Evolutionary conservation across 2,888 invertebrate genomes (phyloP), one percentile per base, ranked within the genome.

Genomic region (Calameuta filiformis): DNA sequence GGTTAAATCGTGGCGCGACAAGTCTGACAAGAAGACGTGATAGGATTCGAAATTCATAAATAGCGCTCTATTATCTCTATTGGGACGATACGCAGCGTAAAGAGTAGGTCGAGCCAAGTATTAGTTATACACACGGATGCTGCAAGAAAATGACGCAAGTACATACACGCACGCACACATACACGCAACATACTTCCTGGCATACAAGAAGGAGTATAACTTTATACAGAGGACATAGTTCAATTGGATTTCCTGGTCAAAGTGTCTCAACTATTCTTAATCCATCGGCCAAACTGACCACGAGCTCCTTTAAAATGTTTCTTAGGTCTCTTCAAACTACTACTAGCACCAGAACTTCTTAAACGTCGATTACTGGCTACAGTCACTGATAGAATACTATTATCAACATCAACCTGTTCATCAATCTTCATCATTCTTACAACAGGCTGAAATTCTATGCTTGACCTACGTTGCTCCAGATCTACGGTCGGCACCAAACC

Each of bases 381-480:
- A 11, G 91, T 90, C 33, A 90, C 88, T 80, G 89, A 87, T 33
- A 88, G 82, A 85, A 89, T 88, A 86, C 88, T 88, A 80, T 90
- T 89, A 83, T 91, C 90, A 82, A 90, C 87, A 73, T 91, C 90
- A 34, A 90, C 90, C 80, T 91, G 91, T 83, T 90, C 92, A 81
- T 94, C 94, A 84, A 95, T 93, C 82, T 95, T 94, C 88, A 94
- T 94, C 83, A 95, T 94, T 15, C 94, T 92, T 84, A 95, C 95
- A 80, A 94, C 94, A 0, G 95, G 95, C 89, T 95, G 95, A 87
- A 94, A 92, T 87, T 94, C 93, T 34, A 92, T 91, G 77, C 90
- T 90, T 4, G 90, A 89, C 1, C 91, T 88, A 78, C 89, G 87
- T 80, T 92, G 87, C 78, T 90, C 86, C 12, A 90, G 78, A 33